A percentile compares a stretch with the other conserved stretches of the same genome.
Conservation (phyloP, 2,888 invertebrate species). For the Fragum fragum region DNA sequence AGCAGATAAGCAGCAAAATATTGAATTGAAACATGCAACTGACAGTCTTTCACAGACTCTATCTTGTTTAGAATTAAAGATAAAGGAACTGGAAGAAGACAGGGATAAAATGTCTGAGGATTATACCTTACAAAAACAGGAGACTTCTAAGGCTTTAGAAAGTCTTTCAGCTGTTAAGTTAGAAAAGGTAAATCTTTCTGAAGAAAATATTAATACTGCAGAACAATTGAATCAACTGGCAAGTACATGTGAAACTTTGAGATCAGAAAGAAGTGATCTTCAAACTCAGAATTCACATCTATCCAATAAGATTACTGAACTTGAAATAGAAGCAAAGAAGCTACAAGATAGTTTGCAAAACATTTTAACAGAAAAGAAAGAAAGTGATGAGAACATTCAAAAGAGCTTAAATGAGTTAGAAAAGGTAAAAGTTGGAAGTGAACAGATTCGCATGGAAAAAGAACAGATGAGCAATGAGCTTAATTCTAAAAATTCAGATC, state of each 20-base stretch:
- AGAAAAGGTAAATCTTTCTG: constrained; percentile 10
- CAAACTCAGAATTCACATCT: not conserved
- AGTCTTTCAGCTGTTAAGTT: not conserved
- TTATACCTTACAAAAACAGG: constrained; percentile 33
- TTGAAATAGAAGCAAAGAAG: not conserved
- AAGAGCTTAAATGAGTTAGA: constrained; percentile 6
- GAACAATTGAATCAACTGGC: constrained; percentile 23
- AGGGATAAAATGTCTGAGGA: constrained; percentile 44
- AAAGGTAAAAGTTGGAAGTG: not conserved
- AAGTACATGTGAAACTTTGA: not conserved
- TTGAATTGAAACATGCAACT: constrained; percentile 14
- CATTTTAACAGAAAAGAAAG: not conserved
- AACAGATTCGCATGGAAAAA: not conserved
- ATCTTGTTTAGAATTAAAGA: constrained; percentile 31
- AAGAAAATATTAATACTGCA: constrained; percentile 8
- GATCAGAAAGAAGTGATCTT: not conserved
- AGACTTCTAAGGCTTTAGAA: not conserved
- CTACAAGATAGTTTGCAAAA: not conserved
- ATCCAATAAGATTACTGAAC: not conserved
- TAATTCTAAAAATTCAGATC: not conserved
- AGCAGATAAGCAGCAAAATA: not conserved
- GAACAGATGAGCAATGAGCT: not conserved
- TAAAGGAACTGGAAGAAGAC: constrained; percentile 45
- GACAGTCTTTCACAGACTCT: not conserved
- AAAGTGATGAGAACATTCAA: not conserved